phyloP scores from a whole-genome alignment of 2,797 vertebrate species.

The Valencia hispanica region DNA sequence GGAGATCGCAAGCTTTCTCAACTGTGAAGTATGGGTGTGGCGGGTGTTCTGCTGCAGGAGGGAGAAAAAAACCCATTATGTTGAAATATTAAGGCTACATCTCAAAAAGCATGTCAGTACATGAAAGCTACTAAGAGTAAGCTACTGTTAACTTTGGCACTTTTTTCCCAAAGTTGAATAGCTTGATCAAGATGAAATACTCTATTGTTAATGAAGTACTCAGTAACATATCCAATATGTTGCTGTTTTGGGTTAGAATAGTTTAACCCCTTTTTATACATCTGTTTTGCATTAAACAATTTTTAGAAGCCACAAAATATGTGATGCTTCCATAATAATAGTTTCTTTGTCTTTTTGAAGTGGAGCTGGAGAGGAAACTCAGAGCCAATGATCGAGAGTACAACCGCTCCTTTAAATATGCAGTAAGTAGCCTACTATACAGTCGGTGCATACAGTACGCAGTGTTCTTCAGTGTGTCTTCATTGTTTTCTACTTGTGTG shows the following conservation, averaged over 20 bases:
- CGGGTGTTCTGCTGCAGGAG: neutral
- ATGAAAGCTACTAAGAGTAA: neutral
- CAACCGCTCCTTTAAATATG: constrained; percentile 89
- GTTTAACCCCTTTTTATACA: neutral
- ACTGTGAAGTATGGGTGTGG: neutral
- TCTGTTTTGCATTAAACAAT: neutral
- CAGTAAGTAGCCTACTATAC: constrained; percentile 82
- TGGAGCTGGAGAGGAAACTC: constrained; percentile 88
- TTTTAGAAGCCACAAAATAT: neutral
- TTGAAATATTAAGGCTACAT: neutral
- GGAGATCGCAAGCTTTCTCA: neutral
- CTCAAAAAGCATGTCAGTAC: neutral
- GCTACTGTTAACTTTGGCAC: too few species aligned
- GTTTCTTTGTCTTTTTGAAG: constrained; percentile 22
- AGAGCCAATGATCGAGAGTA: constrained; percentile 89
- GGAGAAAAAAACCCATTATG: neutral
- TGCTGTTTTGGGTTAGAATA: neutral
- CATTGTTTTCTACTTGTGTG: neutral
- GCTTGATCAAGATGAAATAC: neutral
- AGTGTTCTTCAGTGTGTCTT: too few species aligned
- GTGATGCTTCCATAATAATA: neutral
- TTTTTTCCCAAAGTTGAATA: neutral
- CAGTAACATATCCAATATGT: neutral
- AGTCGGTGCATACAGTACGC: neutral
- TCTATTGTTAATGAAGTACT: neutral